Base-by-base conservation (phyloP, 1,140 invertebrate genomes). In the Drosophila subobscura region DNA sequence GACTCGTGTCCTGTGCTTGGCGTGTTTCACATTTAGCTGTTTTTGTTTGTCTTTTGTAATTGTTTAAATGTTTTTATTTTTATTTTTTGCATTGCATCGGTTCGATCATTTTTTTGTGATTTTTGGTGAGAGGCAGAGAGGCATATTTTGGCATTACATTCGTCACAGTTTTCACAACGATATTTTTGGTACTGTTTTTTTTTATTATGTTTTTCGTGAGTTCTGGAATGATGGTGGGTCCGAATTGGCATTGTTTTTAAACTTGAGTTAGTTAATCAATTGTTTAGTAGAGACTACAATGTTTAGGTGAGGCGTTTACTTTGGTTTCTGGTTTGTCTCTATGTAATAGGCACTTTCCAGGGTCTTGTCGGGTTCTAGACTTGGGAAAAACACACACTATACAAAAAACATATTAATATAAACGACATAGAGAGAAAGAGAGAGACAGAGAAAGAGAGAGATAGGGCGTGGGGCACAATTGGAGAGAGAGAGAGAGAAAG, bases 261-360 rank as follows among this genome's bases (percentile, higher is more conserved):
- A 45, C 22, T 72, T 65, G 57, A 41, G 46, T 79, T 53, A 47
- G 46, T 37, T 58, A 37, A 37, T 37, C 33, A 37, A 37, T 55
- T 33, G 8, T 40, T 33, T 52, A 27, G 29, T 22, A 44, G 40
- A 59, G 49, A 41, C 37, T 41, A 44, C 45, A 75, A 74, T 71
- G 55, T 47, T 59, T 60, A 50, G 56, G 70, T 75, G 46, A 71
- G 72, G 60, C 64, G 61, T 79, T 81, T 84, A 47, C 29, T 64
- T 65, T 75, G 60, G 49, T 74, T 57, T 46, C 54, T 65, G 52
- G 45, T 44, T 14, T 25, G 10, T 46, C 20, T 64, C 20, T 47
- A 63, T 50, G 46, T 77, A 52, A 54, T 68, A 64, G 63, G 55
- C 81, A 80, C 77, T 63, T 85, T 80, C 52, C 56, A 58, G 66